Percentiles rank a stretch among this genome's conserved stretches.
These are phyloP conservation scores for Oryzias sinensis DNA, from an alignment of 2,797 vertebrate genomes.

Conservation along the genomic window DNA sequence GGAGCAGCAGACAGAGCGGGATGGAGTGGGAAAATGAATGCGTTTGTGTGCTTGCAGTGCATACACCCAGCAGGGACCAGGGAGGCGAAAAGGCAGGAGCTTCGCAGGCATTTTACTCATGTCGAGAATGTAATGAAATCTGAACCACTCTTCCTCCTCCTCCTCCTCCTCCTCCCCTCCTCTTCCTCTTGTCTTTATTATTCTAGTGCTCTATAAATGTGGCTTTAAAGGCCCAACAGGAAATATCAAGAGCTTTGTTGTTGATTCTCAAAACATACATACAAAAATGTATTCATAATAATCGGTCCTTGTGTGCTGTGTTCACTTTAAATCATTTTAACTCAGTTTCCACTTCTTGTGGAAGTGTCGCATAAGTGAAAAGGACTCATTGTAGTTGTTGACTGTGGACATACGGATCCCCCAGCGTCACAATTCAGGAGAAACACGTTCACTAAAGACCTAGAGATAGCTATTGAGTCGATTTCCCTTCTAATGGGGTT, in stretches of 20 bases:
- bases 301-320: too few relatives aligned
- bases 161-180: constrained; percentile 6
- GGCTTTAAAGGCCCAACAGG: constrained; percentile 3
- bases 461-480: too few relatives aligned
- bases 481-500: too few relatives aligned
- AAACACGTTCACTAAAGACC: too few relatives aligned
- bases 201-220: constrained; percentile 5
- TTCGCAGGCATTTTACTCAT: constrained; percentile 56
- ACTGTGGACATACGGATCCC: too few relatives aligned
- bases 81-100: constrained; percentile 27
- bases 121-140: constrained; percentile 61
- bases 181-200: constrained; percentile 2
- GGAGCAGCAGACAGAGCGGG: constrained; percentile 1
- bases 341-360: too few relatives aligned
- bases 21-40: not conserved
- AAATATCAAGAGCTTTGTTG: not conserved
- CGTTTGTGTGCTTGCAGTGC: constrained; percentile 4
- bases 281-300: too few relatives aligned
- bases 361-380: too few relatives aligned
- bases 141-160: constrained; percentile 27
- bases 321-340: too few relatives aligned
- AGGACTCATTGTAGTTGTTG: too few relatives aligned
- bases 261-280: not conserved
- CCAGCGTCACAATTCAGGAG: too few relatives aligned
- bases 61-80: constrained; percentile 21